Percentiles rank a stretch among this genome's conserved stretches.
Evolutionary conservation across 2,113 vertebrate species (phyloP).

Genomic region (Catharus minimus): DNA sequence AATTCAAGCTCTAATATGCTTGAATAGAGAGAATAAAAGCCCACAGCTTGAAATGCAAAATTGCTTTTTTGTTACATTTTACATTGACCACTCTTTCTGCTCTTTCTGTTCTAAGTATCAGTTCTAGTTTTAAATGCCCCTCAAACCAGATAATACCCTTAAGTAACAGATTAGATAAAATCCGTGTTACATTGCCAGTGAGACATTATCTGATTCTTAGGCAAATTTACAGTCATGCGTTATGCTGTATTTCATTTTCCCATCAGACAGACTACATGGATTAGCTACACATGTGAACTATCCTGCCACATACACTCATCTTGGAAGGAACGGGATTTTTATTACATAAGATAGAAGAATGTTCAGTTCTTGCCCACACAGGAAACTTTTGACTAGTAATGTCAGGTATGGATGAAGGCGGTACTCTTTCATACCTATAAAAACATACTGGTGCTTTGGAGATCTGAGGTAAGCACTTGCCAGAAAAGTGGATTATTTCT

Average conservation of each 20-base stretch:
- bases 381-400: constrained; percentile 32
- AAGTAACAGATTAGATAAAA: not conserved
- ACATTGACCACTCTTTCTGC: not conserved
- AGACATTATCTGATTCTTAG: not conserved
- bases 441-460: not conserved
- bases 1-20: not conserved
- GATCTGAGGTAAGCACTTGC: not conserved
- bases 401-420: constrained; percentile 21
- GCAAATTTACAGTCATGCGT: not conserved
- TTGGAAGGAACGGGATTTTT: constrained; percentile 15
- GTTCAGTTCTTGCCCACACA: constrained; percentile 37
- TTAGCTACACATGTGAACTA: not conserved
- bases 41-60: not conserved
- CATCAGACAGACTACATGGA: not conserved
- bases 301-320: not conserved
- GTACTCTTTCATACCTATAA: not conserved
- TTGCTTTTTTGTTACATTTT: not conserved
- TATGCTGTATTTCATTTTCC: not conserved
- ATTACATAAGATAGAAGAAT: constrained; percentile 41
- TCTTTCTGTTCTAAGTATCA: not conserved
- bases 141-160: not conserved
- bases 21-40: not conserved
- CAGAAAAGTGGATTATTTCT: not conserved
- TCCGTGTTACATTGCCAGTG: not conserved
- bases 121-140: not conserved